A percentile compares a stretch with the other conserved stretches of the same genome.
Conservation (phyloP, 2,888 invertebrate genomes). For the Mechanitis mazaeus region DNA sequence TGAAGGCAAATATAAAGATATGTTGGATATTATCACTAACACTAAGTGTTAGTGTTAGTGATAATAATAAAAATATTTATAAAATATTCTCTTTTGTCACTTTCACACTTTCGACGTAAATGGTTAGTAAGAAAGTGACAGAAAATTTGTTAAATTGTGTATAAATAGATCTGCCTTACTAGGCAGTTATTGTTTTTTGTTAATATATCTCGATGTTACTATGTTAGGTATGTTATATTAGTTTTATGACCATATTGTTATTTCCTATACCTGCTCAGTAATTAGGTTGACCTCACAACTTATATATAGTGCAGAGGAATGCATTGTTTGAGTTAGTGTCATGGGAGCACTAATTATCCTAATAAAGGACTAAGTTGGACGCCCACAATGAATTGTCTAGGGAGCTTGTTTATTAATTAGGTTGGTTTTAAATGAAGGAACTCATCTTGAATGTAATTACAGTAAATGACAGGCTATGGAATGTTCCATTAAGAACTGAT, state of each 20-base stretch:
- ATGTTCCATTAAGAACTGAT: constrained; percentile 1
- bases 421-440: constrained; percentile 13
- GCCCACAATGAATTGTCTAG: constrained; percentile 49
- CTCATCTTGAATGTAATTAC: constrained; percentile 3
- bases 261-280: background rate
- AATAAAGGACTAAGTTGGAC: constrained; percentile 42
- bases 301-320: constrained; percentile 30
- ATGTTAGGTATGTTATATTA: too few relatives aligned
- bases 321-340: constrained; percentile 43
- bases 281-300: constrained; percentile 14
- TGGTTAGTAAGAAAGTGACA: too few relatives aligned
- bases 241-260: too few relatives aligned
- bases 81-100: too few relatives aligned
- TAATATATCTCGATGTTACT: too few relatives aligned
- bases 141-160: too few relatives aligned
- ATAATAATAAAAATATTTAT: too few relatives aligned
- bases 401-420: constrained; percentile 31
- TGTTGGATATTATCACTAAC: too few relatives aligned
- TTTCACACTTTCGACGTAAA: too few relatives aligned
- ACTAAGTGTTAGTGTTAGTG: too few relatives aligned
- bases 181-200: too few relatives aligned
- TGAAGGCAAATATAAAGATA: background rate
- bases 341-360: constrained; percentile 49
- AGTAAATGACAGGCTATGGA: background rate
- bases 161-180: too few relatives aligned